Percentiles rank a stretch among this genome's conserved stretches.
Evolutionary conservation across 2,888 invertebrate species (phyloP).

Genomic region (Argynnis bischoffii): DNA sequence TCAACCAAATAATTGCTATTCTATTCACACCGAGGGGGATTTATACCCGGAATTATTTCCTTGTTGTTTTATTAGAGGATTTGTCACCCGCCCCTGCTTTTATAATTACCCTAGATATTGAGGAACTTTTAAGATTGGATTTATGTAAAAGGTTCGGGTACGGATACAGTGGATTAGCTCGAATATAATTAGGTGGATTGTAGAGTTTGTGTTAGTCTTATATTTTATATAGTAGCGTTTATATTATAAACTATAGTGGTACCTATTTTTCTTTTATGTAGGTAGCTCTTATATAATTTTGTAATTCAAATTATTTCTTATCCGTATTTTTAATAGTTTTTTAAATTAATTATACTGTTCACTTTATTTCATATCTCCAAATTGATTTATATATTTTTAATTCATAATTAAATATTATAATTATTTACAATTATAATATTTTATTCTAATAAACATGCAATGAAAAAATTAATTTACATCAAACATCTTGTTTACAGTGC

Average conservation of each 20-base stretch:
- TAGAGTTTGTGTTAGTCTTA: conserved; percentile 25
- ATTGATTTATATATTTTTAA: no score
- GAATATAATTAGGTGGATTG: conserved; percentile 60
- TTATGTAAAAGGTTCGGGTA: conserved; percentile 63
- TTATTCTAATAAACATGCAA: no score
- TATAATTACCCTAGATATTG: conserved; percentile 78
- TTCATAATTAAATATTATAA: no score
- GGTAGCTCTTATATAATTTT: no score
- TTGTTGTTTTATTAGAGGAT: conserved; percentile 82
- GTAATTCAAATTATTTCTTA: no score
- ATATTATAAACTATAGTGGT: neutral
- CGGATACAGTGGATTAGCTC: conserved; percentile 57
- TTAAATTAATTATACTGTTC: no score
- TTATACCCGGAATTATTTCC: conserved; percentile 81
- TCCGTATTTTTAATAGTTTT: no score
- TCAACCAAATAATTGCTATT: conserved; percentile 83
- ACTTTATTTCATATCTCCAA: no score
- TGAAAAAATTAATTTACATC: no score
- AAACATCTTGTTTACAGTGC: no score
- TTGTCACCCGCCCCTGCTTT: conserved; percentile 79
- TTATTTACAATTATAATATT: no score
- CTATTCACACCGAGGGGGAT: conserved; percentile 81
- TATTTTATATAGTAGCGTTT: neutral
- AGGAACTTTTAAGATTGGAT: conserved; percentile 74
- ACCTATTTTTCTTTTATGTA: neutral